These are phyloP conservation scores for Epicauta chinensis DNA, from an alignment of 1,140 invertebrate genomes.

Conservation along the genomic window DNA sequence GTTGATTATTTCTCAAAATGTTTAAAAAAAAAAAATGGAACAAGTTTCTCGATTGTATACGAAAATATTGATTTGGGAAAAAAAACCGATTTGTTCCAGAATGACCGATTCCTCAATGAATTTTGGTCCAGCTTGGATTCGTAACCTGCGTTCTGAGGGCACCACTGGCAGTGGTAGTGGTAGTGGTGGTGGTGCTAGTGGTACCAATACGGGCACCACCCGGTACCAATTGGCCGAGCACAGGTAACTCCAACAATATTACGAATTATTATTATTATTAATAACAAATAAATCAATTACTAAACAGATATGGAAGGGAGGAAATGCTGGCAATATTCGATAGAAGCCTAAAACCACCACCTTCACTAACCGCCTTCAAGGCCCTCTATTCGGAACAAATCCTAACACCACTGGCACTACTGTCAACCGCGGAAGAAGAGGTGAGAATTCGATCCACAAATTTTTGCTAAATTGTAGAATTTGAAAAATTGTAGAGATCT, in stretches of 20 bases:
- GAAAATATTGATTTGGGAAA: not conserved
- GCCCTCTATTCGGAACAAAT: constrained; percentile 67
- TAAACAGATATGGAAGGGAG: constrained; percentile 67
- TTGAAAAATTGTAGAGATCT: constrained; percentile 7
- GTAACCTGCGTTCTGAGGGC: constrained; percentile 54
- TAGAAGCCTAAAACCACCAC: constrained; percentile 59
- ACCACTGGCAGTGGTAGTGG: constrained; percentile 37
- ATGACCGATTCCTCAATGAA: constrained; percentile 55
- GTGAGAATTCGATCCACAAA: too few relatives aligned
- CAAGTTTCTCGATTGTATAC: not conserved
- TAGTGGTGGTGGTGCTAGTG: too few relatives aligned
- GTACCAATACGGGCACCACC: too few relatives aligned
- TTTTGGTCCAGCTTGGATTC: constrained; percentile 68
- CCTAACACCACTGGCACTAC: constrained; percentile 69
- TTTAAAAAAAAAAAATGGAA: not conserved
- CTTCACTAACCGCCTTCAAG: constrained; percentile 56
- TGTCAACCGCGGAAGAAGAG: constrained; percentile 74
- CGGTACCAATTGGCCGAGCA: constrained; percentile 64
- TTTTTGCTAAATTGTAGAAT: not conserved
- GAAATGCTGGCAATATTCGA: constrained; percentile 83
- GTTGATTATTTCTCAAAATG: constrained; percentile 1
- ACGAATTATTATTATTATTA: not conserved
- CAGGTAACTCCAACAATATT: constrained; percentile 39
- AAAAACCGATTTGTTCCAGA: constrained; percentile 21
- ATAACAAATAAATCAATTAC: not conserved